These are phyloP conservation scores for Dusona sp. DNA, from an alignment of 2,888 invertebrate species.

Conservation along the genomic window DNA sequence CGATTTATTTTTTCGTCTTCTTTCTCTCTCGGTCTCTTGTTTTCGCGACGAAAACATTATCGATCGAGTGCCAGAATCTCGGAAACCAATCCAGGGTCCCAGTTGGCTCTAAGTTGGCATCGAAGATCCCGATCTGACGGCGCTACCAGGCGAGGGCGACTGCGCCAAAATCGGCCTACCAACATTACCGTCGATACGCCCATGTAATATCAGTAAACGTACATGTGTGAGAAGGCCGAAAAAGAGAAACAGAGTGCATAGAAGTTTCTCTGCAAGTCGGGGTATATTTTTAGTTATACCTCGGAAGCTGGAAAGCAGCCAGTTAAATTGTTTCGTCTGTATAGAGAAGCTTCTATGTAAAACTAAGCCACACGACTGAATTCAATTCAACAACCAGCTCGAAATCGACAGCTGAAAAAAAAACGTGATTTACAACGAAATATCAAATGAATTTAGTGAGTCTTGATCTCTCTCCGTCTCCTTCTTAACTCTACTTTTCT, in stretches of 20 bases:
- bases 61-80: slow-evolving; percentile 63
- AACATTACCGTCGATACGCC: slow-evolving; percentile 33
- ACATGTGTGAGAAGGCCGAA: background rate
- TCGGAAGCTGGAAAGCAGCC: slow-evolving; percentile 67
- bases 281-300: slow-evolving; percentile 68
- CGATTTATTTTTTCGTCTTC: slow-evolving; percentile 10
- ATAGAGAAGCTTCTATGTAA: slow-evolving; percentile 34
- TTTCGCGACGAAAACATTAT: slow-evolving; percentile 37
- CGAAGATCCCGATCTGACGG: slow-evolving; percentile 61
- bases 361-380: slow-evolving; percentile 53
- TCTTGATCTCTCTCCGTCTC: slow-evolving; percentile 7
- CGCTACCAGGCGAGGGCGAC: slow-evolving; percentile 60
- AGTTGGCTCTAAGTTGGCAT: slow-evolving; percentile 61
- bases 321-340: slow-evolving; percentile 54
- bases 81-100: slow-evolving; percentile 49
- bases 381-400: slow-evolving; percentile 56
- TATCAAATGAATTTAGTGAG: slow-evolving; percentile 63
- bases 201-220: background rate
- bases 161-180: slow-evolving; percentile 64
- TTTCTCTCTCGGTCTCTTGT: slow-evolving; percentile 1
- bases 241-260: slow-evolving; percentile 19
- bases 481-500: background rate
- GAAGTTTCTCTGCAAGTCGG: slow-evolving; percentile 47
- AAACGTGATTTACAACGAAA: slow-evolving; percentile 59
- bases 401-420: slow-evolving; percentile 64